Evolutionary conservation across 2,113 vertebrate genomes (phyloP), one percentile per base, ranked within the genome.

Genomic region (Platysteira castanea): DNA sequence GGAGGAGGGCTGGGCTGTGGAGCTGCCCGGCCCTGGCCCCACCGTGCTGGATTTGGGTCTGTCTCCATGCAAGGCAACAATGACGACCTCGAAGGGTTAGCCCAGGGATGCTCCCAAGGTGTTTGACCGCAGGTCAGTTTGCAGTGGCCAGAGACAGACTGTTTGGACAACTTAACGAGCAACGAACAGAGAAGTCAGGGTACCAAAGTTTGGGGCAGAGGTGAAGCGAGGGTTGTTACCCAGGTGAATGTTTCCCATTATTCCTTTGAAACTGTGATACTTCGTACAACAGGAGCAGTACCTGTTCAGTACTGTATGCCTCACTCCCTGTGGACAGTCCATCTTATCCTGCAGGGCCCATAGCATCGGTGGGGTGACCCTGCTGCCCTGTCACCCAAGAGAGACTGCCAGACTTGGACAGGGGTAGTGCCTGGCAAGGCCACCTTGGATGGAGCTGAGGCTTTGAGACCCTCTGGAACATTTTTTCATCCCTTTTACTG

Each of bases 261-360:
- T n/a, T 35, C 42, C 17, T 54, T 57, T 46, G 63, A 63, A 68
- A 53, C 24, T 0, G 0, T 0, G 1, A 6, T 47, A 5, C 16
- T 21, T 47, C 0, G 0, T 44, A 41, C 59, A 42, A 49, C 0
- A 0, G 54, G 63, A 65, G 47, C 52, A 24, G 42, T 6, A 14
- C 9, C 35, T 27, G n/a, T 54, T 33, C 33, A 23, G 41, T 3
- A 5, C n/a, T 9, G 23, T 19, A 12, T 2, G 7, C 50, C 65
- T 37, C n/a, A 14, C 11, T 41, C 23, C 12, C 26, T 23, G 5
- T 0, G 0, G 60, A 33, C 52, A 26, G 26, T 15, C 16, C 27
- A 7, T 41, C 37, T 53, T 7, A 2, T 8, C 46, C 79, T 33
- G 39, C 20, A 69, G 73, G 26, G 6, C 44, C 37, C 22, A 15